These are phyloP conservation scores for Parthenolecanium corni DNA, from an alignment of 2,888 invertebrate species.

Conservation along the genomic window DNA sequence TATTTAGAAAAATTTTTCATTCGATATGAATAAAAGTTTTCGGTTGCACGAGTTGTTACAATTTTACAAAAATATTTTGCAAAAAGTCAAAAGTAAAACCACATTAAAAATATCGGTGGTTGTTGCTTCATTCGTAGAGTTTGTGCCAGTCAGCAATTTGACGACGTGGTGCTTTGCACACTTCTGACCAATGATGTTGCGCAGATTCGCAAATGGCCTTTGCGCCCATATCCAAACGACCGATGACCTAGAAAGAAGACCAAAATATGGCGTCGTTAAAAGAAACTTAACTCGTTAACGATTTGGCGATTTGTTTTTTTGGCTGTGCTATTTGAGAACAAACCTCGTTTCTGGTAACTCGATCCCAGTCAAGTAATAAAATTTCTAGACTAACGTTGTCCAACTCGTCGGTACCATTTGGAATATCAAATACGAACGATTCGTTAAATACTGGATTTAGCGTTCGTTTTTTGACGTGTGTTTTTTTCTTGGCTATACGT, in stretches of 20 bases:
- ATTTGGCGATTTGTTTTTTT: neutral
- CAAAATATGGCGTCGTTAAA: neutral
- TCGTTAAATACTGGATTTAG: conserved; percentile 98
- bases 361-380: conserved; percentile 88
- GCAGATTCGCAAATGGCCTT: conserved; percentile 64
- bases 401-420: conserved; percentile 62
- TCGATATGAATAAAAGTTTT: too few relatives aligned
- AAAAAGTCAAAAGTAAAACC: too few relatives aligned
- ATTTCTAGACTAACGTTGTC: conserved; percentile 77
- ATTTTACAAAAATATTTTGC: too few relatives aligned
- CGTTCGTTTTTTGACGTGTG: conserved; percentile 95
- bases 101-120: neutral
- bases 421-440: conserved; percentile 95
- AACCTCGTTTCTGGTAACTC: conserved; percentile 96
- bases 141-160: conserved; percentile 99
- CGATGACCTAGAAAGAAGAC: conserved; percentile 65
- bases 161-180: conserved; percentile 88
- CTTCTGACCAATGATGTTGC: conserved; percentile 93
- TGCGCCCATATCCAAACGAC: conserved; percentile 80
- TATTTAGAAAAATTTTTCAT: too few relatives aligned
- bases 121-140: conserved; percentile 61
- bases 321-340: conserved; percentile 31
- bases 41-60: too few relatives aligned
- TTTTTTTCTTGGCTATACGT: conserved; percentile 96
- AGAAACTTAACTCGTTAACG: neutral